These are phyloP conservation scores for Chaetogeoica ovagalla DNA, from an alignment of 2,888 invertebrate species.

Conservation along the genomic window DNA sequence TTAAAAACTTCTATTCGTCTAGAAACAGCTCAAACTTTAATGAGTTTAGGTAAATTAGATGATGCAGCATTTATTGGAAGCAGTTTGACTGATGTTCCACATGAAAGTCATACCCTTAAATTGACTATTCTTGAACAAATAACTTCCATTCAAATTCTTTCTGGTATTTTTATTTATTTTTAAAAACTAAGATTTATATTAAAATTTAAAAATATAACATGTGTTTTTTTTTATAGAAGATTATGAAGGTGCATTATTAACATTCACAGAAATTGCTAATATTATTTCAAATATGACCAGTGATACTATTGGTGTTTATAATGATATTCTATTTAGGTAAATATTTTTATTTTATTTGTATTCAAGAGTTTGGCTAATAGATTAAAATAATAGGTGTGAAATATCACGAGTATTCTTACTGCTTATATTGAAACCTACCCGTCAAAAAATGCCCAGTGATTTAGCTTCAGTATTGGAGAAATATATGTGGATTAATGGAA, in stretches of 20 bases:
- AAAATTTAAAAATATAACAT: not conserved
- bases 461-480: slow-evolving; percentile 44
- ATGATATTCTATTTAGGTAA: slow-evolving; percentile 46
- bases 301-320: slow-evolving; percentile 31
- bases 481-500: slow-evolving; percentile 50
- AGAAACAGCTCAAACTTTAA: slow-evolving; percentile 46
- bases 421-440: slow-evolving; percentile 46
- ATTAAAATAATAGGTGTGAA: slow-evolving; percentile 31
- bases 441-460: slow-evolving; percentile 50
- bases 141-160: slow-evolving; percentile 43
- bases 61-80: slow-evolving; percentile 45
- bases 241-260: slow-evolving; percentile 45
- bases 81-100: slow-evolving; percentile 45
- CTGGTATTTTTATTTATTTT: slow-evolving; percentile 20
- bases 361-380: not conserved
- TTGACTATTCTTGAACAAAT: slow-evolving; percentile 44
- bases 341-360: not conserved
- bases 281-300: slow-evolving; percentile 20
- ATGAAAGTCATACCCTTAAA: slow-evolving; percentile 39
- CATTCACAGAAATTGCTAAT: slow-evolving; percentile 46
- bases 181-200: not conserved
- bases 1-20: slow-evolving; percentile 44
- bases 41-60: slow-evolving; percentile 34
- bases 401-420: slow-evolving; percentile 44
- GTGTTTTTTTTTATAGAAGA: slow-evolving; percentile 21